phyloP scores from a whole-genome alignment of 2,113 vertebrate genomes.

The Globicephala melas region DNA sequence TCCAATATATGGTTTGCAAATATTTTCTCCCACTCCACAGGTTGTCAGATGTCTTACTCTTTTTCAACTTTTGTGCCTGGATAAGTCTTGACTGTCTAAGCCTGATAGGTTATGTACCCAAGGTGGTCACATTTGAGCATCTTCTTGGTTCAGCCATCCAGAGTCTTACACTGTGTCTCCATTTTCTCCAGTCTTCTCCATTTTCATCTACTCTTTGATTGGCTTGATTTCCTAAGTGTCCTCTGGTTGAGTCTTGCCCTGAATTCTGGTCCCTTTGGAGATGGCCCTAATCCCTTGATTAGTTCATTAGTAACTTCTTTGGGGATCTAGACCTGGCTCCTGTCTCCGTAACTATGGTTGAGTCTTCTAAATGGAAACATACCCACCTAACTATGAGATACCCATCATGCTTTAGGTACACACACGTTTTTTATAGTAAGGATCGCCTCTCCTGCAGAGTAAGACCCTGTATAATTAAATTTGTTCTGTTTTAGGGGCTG shows the following conservation, averaged over 20 bases:
- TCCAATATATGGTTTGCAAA: background rate
- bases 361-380: background rate
- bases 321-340: background rate
- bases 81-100: background rate
- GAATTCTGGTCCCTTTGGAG: background rate
- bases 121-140: background rate
- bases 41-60: background rate
- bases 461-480: background rate
- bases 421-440: background rate
- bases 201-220: background rate
- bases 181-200: background rate
- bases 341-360: background rate
- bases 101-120: background rate
- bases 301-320: background rate
- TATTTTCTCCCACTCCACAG: background rate
- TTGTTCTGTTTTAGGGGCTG: background rate
- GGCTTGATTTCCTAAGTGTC: background rate
- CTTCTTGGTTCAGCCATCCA: background rate
- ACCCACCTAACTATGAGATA: background rate
- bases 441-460: background rate
- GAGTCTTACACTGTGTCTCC: background rate
- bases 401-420: background rate
- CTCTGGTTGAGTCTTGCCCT: background rate
- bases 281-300: background rate
- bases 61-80: background rate